A percentile compares a stretch with the other conserved stretches of the same genome.
Evolutionary conservation across 2,888 invertebrate species (phyloP).

Genomic region (Sisyra terminalis): DNA sequence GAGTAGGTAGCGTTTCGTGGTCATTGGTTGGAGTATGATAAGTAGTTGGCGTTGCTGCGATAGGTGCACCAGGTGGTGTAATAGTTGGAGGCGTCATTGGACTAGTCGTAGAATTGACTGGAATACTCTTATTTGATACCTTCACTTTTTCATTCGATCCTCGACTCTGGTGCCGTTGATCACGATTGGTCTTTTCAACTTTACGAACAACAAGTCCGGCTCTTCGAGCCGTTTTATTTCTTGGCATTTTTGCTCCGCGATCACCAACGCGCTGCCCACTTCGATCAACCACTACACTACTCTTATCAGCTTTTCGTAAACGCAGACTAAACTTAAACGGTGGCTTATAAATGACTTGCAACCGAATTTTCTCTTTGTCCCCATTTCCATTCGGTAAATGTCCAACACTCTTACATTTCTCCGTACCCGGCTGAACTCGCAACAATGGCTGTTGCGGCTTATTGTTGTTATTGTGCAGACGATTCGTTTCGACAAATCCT

Average conservation of each 20-base stretch:
- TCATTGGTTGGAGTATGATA: constrained; percentile 3
- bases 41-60: constrained; percentile 2
- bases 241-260: constrained; percentile 13
- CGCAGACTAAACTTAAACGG: constrained; percentile 76
- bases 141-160: constrained; percentile 18
- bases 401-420: constrained; percentile 51
- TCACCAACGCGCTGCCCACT: constrained; percentile 27
- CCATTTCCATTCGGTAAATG: constrained; percentile 35
- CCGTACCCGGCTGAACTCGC: constrained; percentile 29
- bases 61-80: constrained; percentile 5
- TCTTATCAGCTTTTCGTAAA: constrained; percentile 54
- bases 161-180: constrained; percentile 13
- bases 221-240: constrained; percentile 17
- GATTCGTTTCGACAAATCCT: constrained; percentile 37
- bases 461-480: constrained; percentile 35
- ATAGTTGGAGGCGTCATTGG: constrained; percentile 4
- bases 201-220: constrained; percentile 32
- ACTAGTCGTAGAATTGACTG: background rate
- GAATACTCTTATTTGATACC: background rate
- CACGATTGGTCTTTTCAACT: constrained; percentile 17
- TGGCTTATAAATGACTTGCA: constrained; percentile 76
- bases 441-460: constrained; percentile 26
- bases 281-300: constrained; percentile 40
- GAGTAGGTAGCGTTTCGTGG: constrained; percentile 4
- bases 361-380: constrained; percentile 45